Conservation (phyloP, 2,113 vertebrate species). For the Pelmatolapia mariae region DNA sequence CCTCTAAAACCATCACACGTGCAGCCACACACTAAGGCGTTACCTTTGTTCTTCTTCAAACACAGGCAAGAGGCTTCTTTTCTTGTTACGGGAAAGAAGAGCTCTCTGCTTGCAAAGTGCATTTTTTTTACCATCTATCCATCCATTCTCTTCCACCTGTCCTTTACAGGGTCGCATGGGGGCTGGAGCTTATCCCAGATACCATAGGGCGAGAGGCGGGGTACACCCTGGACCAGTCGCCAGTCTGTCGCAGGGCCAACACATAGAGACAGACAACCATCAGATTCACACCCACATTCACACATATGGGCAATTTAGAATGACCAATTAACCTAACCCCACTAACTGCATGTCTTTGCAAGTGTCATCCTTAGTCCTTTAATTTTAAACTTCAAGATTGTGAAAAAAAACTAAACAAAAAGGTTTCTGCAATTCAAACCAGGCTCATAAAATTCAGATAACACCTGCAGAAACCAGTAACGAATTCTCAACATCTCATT, state of each 20-base stretch:
- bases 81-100: not conserved
- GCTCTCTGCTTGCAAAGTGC: not conserved
- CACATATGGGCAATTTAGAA: not conserved
- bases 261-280: not conserved
- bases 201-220: not conserved
- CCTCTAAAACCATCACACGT: not conserved
- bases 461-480: not conserved
- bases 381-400: not conserved
- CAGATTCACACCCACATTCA: not conserved
- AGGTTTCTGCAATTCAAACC: fast-evolving
- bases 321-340: not conserved
- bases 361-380: not conserved
- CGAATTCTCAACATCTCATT: not conserved
- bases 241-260: fast-evolving
- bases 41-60: not conserved
- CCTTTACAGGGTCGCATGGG: fast-evolving
- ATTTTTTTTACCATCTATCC: not conserved
- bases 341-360: not conserved
- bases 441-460: not conserved
- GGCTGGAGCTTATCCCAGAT: not conserved
- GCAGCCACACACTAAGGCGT: not conserved
- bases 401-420: not conserved
- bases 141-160: not conserved
- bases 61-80: not conserved
- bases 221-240: not conserved